These are phyloP conservation scores for Cyclophora punctaria DNA, from an alignment of 2,888 invertebrate species.

Conservation along the genomic window DNA sequence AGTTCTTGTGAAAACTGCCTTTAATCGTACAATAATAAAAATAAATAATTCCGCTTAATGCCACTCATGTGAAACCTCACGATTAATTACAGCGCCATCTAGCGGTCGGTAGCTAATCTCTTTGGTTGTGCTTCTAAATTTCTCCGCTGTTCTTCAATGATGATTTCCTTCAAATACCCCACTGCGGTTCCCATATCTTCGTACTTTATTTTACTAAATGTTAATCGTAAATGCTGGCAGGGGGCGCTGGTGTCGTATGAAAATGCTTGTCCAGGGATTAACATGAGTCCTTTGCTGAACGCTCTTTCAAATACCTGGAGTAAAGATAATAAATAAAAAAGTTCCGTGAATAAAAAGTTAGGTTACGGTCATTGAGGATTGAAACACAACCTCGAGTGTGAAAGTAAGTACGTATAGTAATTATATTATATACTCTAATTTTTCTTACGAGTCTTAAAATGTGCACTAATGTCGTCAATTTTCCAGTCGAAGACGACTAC, in stretches of 20 bases:
- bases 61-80: too few relatives aligned
- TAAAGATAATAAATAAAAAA: neutral
- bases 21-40: too few relatives aligned
- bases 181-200: constrained; percentile 79
- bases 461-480: too few relatives aligned
- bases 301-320: constrained; percentile 72
- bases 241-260: constrained; percentile 76
- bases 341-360: too few relatives aligned
- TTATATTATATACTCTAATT: neutral
- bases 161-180: constrained; percentile 74
- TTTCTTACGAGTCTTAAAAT: too few relatives aligned
- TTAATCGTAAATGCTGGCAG: constrained; percentile 80
- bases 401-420: neutral
- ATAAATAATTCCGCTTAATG: too few relatives aligned
- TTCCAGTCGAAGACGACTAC: too few relatives aligned
- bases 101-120: constrained; percentile 34
- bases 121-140: constrained; percentile 26
- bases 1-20: too few relatives aligned
- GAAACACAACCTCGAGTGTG: too few relatives aligned
- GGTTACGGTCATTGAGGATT: too few relatives aligned
- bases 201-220: constrained; percentile 80
- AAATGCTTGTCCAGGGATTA: constrained; percentile 86
- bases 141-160: constrained; percentile 71
- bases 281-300: constrained; percentile 78
- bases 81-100: constrained; percentile 22